phyloP scores from a whole-genome alignment of 2,797 vertebrate genomes.

The Mallotus villosus region DNA sequence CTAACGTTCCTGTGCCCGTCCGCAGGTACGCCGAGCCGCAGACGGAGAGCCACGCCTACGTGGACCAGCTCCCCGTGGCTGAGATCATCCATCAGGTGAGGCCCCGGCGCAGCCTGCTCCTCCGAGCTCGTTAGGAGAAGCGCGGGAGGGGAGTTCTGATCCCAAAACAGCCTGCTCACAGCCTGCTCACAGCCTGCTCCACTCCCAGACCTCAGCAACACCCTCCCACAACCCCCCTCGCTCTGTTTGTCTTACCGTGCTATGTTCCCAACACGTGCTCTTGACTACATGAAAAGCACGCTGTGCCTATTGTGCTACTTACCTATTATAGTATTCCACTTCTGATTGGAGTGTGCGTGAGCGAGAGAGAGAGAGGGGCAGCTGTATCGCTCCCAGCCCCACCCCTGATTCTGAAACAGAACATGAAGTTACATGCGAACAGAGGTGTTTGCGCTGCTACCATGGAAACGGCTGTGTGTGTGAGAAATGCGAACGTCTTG shows the following conservation, averaged over 20 bases:
- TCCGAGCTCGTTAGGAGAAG: background rate
- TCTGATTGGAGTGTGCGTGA: background rate
- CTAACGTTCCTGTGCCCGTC: conserved; percentile 12
- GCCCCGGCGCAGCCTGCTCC: background rate
- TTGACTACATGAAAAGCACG: too few species aligned
- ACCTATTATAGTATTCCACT: background rate
- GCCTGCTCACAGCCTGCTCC: too few species aligned
- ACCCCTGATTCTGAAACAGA: conserved; percentile 45
- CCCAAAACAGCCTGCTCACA: too few species aligned
- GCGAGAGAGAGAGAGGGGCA: too few species aligned
- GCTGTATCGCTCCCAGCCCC: conserved; percentile 9
- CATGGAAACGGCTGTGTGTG: conserved; percentile 50
- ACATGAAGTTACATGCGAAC: conserved; percentile 50
- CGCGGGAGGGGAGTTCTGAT: too few species aligned
- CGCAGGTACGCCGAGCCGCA: conserved; percentile 63
- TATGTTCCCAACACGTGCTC: too few species aligned
- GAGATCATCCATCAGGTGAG: conserved; percentile 96
- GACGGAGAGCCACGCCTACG: conserved; percentile 76
- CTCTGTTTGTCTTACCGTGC: too few species aligned
- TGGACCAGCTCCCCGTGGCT: conserved; percentile 91
- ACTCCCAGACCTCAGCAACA: too few species aligned
- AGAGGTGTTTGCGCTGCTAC: conserved; percentile 66
- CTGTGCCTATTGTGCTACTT: too few species aligned
- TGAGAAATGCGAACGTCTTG: conserved; percentile 56
- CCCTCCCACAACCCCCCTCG: too few species aligned